These are phyloP conservation scores for Halictus ligatus DNA, from an alignment of 2,888 invertebrate species.

Conservation along the genomic window DNA sequence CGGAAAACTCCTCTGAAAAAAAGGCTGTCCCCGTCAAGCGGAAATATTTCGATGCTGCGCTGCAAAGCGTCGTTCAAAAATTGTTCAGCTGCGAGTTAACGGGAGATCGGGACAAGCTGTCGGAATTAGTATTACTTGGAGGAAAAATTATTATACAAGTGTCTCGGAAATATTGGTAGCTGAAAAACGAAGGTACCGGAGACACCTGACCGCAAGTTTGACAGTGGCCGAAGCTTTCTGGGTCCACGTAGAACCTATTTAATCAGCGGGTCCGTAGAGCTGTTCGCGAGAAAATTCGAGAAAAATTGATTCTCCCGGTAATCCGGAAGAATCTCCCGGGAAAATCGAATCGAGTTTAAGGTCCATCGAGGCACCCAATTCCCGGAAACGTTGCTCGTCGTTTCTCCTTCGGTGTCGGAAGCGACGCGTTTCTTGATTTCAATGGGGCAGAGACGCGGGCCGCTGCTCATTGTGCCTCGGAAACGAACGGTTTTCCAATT, in stretches of 20 bases:
- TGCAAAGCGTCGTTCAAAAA: too few relatives aligned
- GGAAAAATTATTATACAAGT: too few relatives aligned
- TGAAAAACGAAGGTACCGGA: neutral
- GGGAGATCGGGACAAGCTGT: too few relatives aligned
- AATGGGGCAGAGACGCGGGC: neutral
- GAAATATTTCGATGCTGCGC: neutral
- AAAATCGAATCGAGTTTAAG: neutral
- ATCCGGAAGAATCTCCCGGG: neutral
- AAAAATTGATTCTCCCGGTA: slow-evolving; percentile 26
- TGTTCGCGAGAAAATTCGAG: neutral
- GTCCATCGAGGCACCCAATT: neutral
- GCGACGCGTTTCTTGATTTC: slow-evolving; percentile 9
- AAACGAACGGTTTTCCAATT: neutral
- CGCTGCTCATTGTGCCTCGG: neutral
- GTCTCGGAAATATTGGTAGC: neutral
- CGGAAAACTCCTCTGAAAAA: neutral
- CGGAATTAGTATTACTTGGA: too few relatives aligned
- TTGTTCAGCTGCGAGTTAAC: too few relatives aligned
- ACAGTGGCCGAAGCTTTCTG: neutral
- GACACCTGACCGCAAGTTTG: neutral
- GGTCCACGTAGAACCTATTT: neutral
- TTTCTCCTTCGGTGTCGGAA: neutral
- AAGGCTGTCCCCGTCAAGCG: neutral
- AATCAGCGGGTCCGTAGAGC: neutral
- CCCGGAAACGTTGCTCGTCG: neutral